Percentiles rank a stretch among this genome's conserved stretches.
Conservation (phyloP, 2,797 vertebrate species). For the Lindbergichthys nudifrons region DNA sequence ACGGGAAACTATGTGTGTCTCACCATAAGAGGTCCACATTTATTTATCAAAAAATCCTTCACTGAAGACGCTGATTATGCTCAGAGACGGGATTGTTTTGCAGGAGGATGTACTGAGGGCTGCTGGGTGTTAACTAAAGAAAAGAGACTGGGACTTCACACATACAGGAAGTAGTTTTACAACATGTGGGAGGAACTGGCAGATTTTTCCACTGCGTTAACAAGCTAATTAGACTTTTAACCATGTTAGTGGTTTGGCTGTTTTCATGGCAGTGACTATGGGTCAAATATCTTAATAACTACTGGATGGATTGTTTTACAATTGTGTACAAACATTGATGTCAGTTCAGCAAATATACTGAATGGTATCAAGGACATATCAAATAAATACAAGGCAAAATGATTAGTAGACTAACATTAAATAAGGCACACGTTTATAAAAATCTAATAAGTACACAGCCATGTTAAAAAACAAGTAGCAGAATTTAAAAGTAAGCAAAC, state of each 20-base stretch:
- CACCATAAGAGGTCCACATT: too few relatives aligned
- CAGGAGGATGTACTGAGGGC: neutral
- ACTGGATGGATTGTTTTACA: neutral
- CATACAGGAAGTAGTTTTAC: constrained; percentile 19
- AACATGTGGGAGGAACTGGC: constrained; percentile 2
- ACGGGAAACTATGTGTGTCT: too few relatives aligned
- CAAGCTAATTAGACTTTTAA: constrained; percentile 12
- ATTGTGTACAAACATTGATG: neutral
- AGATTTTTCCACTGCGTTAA: constrained; percentile 8
- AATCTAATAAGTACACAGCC: too few relatives aligned
- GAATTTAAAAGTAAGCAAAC: too few relatives aligned
- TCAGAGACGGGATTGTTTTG: constrained; percentile 10
- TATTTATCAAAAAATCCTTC: too few relatives aligned
- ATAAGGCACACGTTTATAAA: too few relatives aligned
- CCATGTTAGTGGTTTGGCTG: neutral
- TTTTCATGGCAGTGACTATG: neutral
- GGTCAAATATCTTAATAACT: neutral
- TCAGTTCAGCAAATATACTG: too few relatives aligned
- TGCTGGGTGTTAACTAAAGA: constrained; percentile 31
- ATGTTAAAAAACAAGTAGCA: too few relatives aligned
- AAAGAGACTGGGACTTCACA: constrained; percentile 33
- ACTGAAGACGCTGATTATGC: too few relatives aligned
- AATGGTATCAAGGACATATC: too few relatives aligned
- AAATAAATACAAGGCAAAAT: too few relatives aligned
- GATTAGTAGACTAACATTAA: too few relatives aligned